Evolutionary conservation across 2,797 vertebrate genomes (phyloP), one percentile per base, ranked within the genome.

Genomic region (Cynodonichthys magdalenae): DNA sequence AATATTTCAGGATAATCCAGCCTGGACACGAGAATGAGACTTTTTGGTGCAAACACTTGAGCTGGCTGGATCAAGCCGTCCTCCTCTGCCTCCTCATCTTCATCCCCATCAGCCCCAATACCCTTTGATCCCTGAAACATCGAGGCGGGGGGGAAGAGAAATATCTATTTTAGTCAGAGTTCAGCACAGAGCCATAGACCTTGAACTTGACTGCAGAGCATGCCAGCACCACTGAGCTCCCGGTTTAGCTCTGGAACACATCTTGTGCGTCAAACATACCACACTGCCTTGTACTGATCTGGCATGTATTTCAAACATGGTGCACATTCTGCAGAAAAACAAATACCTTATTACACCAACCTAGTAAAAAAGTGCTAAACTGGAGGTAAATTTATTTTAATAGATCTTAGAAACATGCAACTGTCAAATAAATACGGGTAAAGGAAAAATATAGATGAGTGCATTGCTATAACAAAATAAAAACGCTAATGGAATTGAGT

Each of bases 1-100:
- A 98, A 99, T 90, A 99, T 97, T 93, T 99, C 98, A 2, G 95
- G 96, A 90, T 95, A 97, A 94, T 99, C 96, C 75, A 99, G 90
- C 90, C 96, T 95, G 88, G 98, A 97, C 52, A 99, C 97, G 59
- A 99, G 92, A 66, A 99, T 98, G 81, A 99, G 92, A 90, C 98
- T 98, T 92, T 99, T 99, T 75, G 98, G 98, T 87, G 96, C 95
- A 93, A 99, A 99, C 18, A 97, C 94, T 95, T 98, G 94, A 73
- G 97, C 96, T 68, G 98, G 98, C 15, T 95, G 96, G 90, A 99
- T 96, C 90, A 99, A 92, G 69, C 95, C 95, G 73, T 95, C 92
- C 41, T 96, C 95, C 64, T 93, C 92, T 19, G 74, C 86, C 34
- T 92, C 87, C 50, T 90, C 92, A 59, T 96, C 96, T 60, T 94